Evolutionary conservation across 2,113 vertebrate species (phyloP), one percentile per base, ranked within the genome.

Genomic region (Paramisgurnus dabryanus): DNA sequence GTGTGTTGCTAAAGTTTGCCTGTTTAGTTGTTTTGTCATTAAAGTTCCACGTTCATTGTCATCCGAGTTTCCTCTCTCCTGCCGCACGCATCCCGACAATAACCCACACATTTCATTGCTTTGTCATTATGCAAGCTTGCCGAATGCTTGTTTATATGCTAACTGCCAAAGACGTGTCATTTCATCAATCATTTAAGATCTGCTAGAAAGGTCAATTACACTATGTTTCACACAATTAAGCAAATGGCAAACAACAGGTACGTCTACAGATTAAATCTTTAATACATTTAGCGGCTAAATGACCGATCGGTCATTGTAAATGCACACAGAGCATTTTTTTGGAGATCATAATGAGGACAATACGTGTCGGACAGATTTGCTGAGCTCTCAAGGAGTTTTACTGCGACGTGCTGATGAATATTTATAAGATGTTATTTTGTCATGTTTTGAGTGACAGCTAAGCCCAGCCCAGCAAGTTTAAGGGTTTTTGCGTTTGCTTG

Each of bases 381-480:
- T 63, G 17, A 34, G 41, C 15, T 76, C 45, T 40, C 40, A 10
- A 43, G 17, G 47, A 66, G 75, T 77, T 77, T 66, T 40, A 11
- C 49, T 22, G 17, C 3, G 5, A 15, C 6, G 76, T 58, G 17
- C n/a, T 2, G n/a, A 78, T 78, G 18, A 78, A 61, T 49, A 68
- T 67, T 78, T 49, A 67, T 68, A n/a, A 58, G 55, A 39, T 58
- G 34, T 67, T 78, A 43, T 40, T 68, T 78, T 47, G 65, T 60
- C 66, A 67, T 43, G 63, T 65, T 76, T 69, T 78, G 76, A 69
- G 40, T 69, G 76, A 69, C 76, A 78, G 76, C 66, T 69, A 12
- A 49, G 66, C 18, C 76, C 40, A n/a, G 65, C 76, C 47, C 65
- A 69, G 53, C 65, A 68, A 55, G 61, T 45, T 68, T 78, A n/a